phyloP scores from a whole-genome alignment of 2,113 vertebrate genomes.

The Crotalus helleri region DNA sequence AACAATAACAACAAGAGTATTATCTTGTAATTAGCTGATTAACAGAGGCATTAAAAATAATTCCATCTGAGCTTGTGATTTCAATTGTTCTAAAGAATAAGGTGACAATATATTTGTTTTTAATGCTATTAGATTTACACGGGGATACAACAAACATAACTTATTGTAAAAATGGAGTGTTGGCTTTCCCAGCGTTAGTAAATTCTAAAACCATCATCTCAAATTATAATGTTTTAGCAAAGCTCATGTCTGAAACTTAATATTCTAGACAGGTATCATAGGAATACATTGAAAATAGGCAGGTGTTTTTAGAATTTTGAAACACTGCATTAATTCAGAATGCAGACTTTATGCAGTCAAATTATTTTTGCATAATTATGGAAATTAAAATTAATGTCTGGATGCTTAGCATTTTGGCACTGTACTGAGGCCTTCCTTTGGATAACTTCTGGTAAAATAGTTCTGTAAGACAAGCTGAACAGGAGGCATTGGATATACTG shows the following conservation, averaged over 20 bases:
- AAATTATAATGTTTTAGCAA: neutral
- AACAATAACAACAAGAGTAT: neutral
- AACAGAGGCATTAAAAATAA: slow-evolving; percentile 22
- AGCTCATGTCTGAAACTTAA: neutral
- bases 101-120: neutral
- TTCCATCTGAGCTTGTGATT: slow-evolving; percentile 26
- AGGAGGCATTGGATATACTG: neutral
- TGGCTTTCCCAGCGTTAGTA: neutral
- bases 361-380: slow-evolving; percentile 11
- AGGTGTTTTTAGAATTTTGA: slow-evolving; percentile 8
- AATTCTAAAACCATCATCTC: neutral
- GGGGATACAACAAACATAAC: neutral
- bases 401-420: neutral
- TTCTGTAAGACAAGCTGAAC: neutral
- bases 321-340: slow-evolving; percentile 1
- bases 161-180: neutral
- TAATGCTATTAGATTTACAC: slow-evolving; percentile 5
- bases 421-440: neutral
- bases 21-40: slow-evolving; percentile 16
- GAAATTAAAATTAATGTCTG: slow-evolving; percentile 5
- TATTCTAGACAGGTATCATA: slow-evolving; percentile 1
- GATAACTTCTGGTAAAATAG: neutral
- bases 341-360: neutral
- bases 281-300: neutral
- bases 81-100: slow-evolving; percentile 11